phyloP scores from a whole-genome alignment of 2,113 vertebrate genomes.

The Pterocles burchelli region DNA sequence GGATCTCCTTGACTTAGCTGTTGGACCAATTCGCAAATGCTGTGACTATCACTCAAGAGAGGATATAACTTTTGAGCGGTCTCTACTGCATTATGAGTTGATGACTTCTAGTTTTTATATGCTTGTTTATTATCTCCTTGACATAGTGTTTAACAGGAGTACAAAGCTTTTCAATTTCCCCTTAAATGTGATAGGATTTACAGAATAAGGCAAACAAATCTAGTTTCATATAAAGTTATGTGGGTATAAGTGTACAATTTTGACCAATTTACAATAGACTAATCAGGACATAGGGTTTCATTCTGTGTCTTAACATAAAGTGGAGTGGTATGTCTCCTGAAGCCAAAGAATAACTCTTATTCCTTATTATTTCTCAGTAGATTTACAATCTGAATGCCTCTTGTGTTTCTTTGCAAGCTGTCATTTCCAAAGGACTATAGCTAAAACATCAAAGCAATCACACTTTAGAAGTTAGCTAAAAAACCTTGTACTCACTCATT shows the following conservation, averaged over 20 bases:
- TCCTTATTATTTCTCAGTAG: neutral
- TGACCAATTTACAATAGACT: neutral
- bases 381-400: neutral
- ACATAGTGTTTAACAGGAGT: neutral
- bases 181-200: neutral
- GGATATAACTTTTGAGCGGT: neutral
- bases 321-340: neutral
- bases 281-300: neutral
- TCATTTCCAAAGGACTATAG: neutral
- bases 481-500: neutral
- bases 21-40: neutral
- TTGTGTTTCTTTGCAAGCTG: neutral
- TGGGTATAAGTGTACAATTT: neutral
- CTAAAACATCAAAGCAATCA: slow-evolving; percentile 4
- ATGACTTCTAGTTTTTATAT: neutral
- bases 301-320: neutral
- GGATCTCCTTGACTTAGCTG: neutral
- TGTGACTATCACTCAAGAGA: neutral
- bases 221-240: neutral
- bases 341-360: neutral
- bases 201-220: neutral
- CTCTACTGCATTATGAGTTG: neutral
- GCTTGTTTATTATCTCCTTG: neutral
- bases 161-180: neutral
- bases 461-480: neutral